These are phyloP conservation scores for Drosophila flavopinicola DNA, from an alignment of 2,888 invertebrate genomes.

Conservation along the genomic window DNA sequence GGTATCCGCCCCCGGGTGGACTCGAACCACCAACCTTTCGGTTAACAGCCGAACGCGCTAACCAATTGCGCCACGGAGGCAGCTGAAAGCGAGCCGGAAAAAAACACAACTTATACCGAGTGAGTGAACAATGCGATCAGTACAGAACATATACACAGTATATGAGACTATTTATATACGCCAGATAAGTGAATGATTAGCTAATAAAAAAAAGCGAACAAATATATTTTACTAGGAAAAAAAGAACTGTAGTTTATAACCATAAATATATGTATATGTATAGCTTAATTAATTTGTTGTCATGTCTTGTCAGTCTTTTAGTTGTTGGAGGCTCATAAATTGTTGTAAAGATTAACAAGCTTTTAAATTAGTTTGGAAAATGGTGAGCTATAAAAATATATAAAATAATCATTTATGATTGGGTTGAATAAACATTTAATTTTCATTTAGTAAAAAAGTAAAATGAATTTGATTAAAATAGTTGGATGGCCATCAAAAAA, in stretches of 20 bases:
- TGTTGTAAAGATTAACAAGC: background rate
- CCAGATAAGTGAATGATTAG: constrained; percentile 24
- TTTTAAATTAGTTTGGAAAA: background rate
- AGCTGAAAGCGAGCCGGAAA: constrained; percentile 9
- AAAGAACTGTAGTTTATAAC: constrained; percentile 1
- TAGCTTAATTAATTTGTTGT: constrained; percentile 10
- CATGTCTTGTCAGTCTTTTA: constrained; percentile 14
- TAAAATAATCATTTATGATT: no score
- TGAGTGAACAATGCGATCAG: background rate
- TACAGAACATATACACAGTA: background rate
- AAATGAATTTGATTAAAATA: no score
- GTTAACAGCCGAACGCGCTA: constrained; percentile 99
- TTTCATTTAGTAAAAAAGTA: no score
- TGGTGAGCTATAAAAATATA: background rate
- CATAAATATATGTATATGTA: constrained; percentile 27
- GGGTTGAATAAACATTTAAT: no score
- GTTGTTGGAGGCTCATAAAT: background rate
- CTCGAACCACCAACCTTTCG: constrained; percentile 99
- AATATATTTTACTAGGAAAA: background rate
- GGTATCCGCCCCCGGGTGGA: constrained; percentile 53
- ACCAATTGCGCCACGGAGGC: constrained; percentile 95
- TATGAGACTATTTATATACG: constrained; percentile 2
- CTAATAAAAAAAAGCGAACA: background rate
- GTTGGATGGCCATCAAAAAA: no score
- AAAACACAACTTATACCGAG: constrained; percentile 2